A percentile compares a stretch with the other conserved stretches of the same genome.
Conservation (phyloP, 1,140 invertebrate genomes). For the Pantala flavescens region DNA sequence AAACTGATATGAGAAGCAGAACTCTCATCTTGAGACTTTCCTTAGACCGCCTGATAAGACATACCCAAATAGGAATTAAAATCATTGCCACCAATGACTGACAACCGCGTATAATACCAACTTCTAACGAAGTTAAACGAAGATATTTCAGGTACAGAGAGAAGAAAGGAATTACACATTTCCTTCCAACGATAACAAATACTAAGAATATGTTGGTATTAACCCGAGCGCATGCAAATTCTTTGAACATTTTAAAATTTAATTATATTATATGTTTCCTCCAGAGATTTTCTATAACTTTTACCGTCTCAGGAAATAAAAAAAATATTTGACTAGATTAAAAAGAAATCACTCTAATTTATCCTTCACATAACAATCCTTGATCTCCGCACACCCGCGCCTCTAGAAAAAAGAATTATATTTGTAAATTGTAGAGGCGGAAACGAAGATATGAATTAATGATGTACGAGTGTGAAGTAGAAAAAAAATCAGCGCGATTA, state of each 20-base stretch:
- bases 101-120: neutral
- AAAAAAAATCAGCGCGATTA: too few species aligned
- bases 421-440: neutral
- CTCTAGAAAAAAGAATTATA: neutral
- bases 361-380: neutral
- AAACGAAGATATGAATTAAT: too few species aligned
- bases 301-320: neutral
- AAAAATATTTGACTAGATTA: neutral
- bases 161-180: neutral
- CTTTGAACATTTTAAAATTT: neutral
- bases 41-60: neutral
- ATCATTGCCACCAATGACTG: neutral
- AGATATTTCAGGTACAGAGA: neutral
- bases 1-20: neutral
- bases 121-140: neutral
- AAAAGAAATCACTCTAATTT: neutral
- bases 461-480: too few species aligned
- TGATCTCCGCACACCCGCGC: neutral
- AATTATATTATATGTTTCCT: too few species aligned
- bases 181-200: neutral
- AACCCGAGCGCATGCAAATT: neutral
- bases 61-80: slow-evolving; percentile 1
- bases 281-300: too few species aligned
- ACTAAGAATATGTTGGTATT: slow-evolving; percentile 7
- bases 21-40: neutral